Evolutionary conservation across 2,113 vertebrate genomes (phyloP), one percentile per base, ranked within the genome.

Genomic region (Oncorhynchus mykiss): DNA sequence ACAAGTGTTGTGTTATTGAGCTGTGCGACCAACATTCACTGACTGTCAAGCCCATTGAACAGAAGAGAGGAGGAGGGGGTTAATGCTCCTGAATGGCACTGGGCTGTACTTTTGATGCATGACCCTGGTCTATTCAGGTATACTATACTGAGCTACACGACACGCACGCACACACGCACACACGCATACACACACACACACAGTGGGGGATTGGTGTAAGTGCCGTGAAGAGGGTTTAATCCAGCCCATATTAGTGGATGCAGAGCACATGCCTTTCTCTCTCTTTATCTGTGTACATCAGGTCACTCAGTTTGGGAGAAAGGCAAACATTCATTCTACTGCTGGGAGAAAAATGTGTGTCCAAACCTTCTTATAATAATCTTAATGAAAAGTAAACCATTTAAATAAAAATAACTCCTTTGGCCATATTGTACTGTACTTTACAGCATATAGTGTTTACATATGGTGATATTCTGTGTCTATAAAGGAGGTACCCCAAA

Each of bases 1-100:
- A 34, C 70, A 27, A 59, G 80, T 27, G 57, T 62, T 45, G 29
- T 60, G 73, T 77, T 86, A 83, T 81, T 73, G 85, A 88, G 73
- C 60, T 14, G 70, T 45, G 66, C 48, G 0, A 5, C 51, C 76
- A 69, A 64, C 72, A 77, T 78, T 80, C 81, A 39, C 31, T 67
- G 39, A 77, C 68, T 31, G 54, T 72, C 67, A 45, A 45, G 39
- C 9, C 39, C 39, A 3, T 45, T 11, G 39, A 45, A 45, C 39
- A 45, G 39, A 45, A 45, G 39, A 39, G 34, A 45, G 39, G 39
- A 45, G 39, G 39, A 12, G 39, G 34, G 71, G 73, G 48, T 20
- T 57, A 78, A 76, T 77, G 39, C 16, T 54, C 76, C 74, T 74
- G 62, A 82, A 78, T 24, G 80, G 57, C 76, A 69, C n/a, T 12